Evolutionary conservation across 2,797 vertebrate genomes (phyloP).

Genomic region (Buceros bicornis): DNA sequence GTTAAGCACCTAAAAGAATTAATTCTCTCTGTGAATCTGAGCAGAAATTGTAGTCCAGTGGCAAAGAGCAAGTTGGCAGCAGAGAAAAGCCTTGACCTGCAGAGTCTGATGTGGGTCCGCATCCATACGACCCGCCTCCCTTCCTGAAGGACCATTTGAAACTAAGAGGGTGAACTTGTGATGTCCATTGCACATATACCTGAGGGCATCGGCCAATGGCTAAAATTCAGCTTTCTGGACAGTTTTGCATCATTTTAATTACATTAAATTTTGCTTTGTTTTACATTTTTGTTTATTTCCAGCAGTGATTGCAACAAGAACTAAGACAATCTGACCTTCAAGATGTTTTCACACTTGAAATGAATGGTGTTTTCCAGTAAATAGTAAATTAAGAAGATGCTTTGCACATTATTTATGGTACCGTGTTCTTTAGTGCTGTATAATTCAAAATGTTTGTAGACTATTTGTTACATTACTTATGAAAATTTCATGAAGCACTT

Average conservation of each 20-base stretch:
- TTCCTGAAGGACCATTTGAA: background rate
- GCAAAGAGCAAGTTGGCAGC: background rate
- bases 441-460: slow-evolving; percentile 52
- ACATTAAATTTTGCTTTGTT: background rate
- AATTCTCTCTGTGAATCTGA: background rate
- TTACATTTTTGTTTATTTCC: background rate
- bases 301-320: background rate
- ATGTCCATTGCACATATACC: too few relatives aligned
- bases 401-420: slow-evolving; percentile 19
- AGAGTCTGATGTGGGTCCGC: background rate
- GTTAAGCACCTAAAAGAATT: background rate
- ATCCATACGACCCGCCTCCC: background rate
- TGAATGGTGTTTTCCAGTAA: background rate
- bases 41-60: background rate
- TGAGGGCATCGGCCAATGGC: background rate
- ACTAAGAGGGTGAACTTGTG: background rate
- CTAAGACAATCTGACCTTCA: background rate
- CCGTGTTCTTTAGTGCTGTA: background rate
- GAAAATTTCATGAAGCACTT: slow-evolving; percentile 42
- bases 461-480: background rate
- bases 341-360: background rate
- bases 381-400: slow-evolving; percentile 4
- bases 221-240: background rate
- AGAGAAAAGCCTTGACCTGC: background rate
- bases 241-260: background rate